Evolutionary conservation across 2,888 invertebrate genomes (phyloP), one percentile per base, ranked within the genome.

Genomic region (Macaria notata): DNA sequence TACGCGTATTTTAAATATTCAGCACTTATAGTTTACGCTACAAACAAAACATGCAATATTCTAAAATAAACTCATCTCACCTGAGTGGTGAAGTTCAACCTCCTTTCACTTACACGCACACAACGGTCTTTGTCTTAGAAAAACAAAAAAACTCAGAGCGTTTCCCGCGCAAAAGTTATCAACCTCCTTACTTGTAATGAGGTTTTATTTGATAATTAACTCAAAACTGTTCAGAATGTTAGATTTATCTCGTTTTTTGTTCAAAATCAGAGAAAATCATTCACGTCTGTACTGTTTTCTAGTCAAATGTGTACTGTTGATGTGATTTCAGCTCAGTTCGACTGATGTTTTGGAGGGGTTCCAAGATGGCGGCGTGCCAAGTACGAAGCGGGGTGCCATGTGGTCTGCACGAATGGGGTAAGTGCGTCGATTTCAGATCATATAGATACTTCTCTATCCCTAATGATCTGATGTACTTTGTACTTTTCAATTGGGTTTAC

Each of bases 311-410:
- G 72, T 70, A 89, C 89, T 89, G 88, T 76, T 76, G 73, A 73
- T 69, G 52, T 43, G 62, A 56, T 59, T 61, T 56, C 58, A 59
- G 62, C 63, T 65, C 69, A 70, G 73, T 68, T 68, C 68, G 65
- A 69, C 66, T 66, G 70, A 66, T 64, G 71, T 65, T 61, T 73
- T 86, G 92, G 92, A 81, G 53, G 33, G 49, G 41, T 31, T 63
- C 92, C 92, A 92, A 89, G 31, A 79, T 93, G 93, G 93, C 86
- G 31, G 1, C 1, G 0, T 68, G 92, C 93, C 93, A 93, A 93
- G 81, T 88, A 92, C 92, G 92, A 87, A 93, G 86, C 85, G 73
- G 76, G 68, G 61, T 70, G 72, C 75, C 75, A 75, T 57, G 65
- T 68, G 73, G 44, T 43, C 36, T 38, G 19, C 65, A 57, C 59